Base-by-base conservation (phyloP, 1,140 invertebrate species). In the Uloborus diversus region DNA sequence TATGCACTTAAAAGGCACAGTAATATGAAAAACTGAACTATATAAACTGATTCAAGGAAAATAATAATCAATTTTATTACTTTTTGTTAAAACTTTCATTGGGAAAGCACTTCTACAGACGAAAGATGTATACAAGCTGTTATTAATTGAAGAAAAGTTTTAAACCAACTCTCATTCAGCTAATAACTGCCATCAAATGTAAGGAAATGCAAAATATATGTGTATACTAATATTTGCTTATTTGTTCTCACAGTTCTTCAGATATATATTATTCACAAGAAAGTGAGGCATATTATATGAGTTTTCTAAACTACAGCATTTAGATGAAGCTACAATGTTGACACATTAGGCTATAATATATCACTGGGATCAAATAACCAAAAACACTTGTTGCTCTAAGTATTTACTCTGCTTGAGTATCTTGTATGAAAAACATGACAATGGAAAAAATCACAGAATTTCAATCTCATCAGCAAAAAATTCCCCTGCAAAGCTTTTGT, bases 361-460 rank as follows among this genome's bases (percentile, higher is more conserved):
- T 68, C 65, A 51, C 65, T 30, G 53, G 65, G 53, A 68, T 51
- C 32, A 28, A 37, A 70, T 70, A 51, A 53, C 20, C 56, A 57
- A 25, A 28, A 32, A 35, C 35, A 14, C 37, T 37, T 13, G 11
- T n/a, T 23, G 30, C n/a, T 13, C 65, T 68, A 68, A 33, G 49
- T 14, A 57, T 70, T 70, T 33, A 70, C 35, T 57, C 37, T 32
- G 56, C 56, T 57, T 53, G 25, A 57, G 28, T 35, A 56, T 32
- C 30, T 70, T 25, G 51, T 70, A 70, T 70, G 68, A 70, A 70
- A 70, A 70, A 57, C 20, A 53, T 70, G 64, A 68, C 64, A 70
- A 57, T 49, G 35, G 37, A 73, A 57, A 73, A 73, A 73, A 73
- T 73, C 69, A 73, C 69, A 73, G 69, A 73, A 73, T 61, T 73